Conservation (phyloP, 2,113 vertebrate species). For the Eurypyga helias region DNA sequence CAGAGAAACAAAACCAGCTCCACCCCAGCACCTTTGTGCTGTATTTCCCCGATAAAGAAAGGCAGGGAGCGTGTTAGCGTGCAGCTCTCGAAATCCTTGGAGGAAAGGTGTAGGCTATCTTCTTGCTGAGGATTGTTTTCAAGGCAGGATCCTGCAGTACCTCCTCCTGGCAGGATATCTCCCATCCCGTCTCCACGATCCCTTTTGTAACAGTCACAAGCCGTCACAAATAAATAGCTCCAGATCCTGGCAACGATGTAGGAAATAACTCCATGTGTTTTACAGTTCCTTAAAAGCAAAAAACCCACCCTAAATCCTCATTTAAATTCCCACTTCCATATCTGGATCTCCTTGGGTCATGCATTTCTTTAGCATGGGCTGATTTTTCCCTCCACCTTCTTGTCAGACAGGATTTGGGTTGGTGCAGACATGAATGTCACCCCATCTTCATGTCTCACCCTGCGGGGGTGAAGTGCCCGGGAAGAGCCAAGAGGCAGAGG, state of each 20-base stretch:
- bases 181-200: not conserved
- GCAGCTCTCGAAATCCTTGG: not conserved
- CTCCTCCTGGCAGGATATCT: not conserved
- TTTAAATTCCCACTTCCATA: not conserved
- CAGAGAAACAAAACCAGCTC: not conserved
- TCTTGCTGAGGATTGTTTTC: not conserved
- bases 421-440: not conserved
- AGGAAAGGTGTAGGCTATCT: accelerated
- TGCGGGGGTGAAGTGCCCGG: not conserved
- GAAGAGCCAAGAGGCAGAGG: not conserved
- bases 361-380: not conserved
- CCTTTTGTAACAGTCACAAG: not conserved
- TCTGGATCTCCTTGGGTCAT: not conserved
- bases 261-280: not conserved
- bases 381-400: not conserved
- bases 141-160: not conserved
- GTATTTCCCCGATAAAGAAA: not conserved
- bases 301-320: not conserved
- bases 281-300: not conserved
- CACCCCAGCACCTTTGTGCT: not conserved
- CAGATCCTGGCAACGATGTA: not conserved
- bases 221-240: not conserved
- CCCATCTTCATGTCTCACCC: not conserved
- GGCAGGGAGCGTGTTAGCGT: accelerated
- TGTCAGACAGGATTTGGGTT: not conserved